Conservation (phyloP, 2,888 invertebrate species). For the Drosophila lutescens region DNA sequence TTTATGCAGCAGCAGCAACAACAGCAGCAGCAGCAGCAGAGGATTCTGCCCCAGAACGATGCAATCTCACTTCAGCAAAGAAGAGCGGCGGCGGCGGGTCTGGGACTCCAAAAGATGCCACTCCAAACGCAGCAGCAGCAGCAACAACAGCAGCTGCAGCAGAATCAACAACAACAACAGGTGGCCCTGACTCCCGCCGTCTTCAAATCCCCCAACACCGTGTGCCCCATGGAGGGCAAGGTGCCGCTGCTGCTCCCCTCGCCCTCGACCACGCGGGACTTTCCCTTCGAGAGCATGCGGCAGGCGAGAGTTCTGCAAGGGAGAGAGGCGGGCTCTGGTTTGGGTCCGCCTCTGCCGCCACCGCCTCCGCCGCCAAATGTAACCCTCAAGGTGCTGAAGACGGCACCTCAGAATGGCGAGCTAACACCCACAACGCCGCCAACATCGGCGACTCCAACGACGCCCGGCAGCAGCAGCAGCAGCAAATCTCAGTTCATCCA, state of each 20-base stretch:
- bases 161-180: constrained; percentile 36
- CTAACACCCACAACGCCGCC: constrained; percentile 43
- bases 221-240: constrained; percentile 93
- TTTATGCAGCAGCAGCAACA: constrained; percentile 66
- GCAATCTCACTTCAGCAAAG: constrained; percentile 77
- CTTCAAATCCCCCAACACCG: constrained; percentile 93
- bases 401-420: constrained; percentile 33
- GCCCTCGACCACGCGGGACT: constrained; percentile 86
- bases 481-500: constrained; percentile 82
- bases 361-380: constrained; percentile 75
- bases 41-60: constrained; percentile 61
- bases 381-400: constrained; percentile 76
- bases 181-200: constrained; percentile 69
- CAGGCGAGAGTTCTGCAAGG: constrained; percentile 94
- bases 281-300: constrained; percentile 96
- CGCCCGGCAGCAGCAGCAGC: constrained; percentile 12
- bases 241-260: constrained; percentile 86
- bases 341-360: constrained; percentile 80
- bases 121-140: constrained; percentile 59
- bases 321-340: constrained; percentile 86
- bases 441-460: constrained; percentile 26
- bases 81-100: constrained; percentile 24
- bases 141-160: constrained; percentile 45
- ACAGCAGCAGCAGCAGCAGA: constrained; percentile 47
- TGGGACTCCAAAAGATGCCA: constrained; percentile 53